Evolutionary conservation across 2,113 vertebrate genomes (phyloP).

Genomic region (Glareola pratincola): DNA sequence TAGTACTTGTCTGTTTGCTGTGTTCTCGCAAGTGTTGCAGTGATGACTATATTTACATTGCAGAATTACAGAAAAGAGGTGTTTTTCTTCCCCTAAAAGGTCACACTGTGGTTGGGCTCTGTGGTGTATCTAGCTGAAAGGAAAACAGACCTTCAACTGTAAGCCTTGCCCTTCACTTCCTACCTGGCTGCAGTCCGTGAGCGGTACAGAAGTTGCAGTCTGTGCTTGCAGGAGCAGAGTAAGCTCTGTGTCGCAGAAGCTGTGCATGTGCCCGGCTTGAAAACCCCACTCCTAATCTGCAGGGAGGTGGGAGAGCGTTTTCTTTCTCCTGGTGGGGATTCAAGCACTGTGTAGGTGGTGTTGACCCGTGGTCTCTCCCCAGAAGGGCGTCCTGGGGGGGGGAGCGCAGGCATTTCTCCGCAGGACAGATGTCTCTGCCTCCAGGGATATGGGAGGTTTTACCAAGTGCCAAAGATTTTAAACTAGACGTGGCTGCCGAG

Average conservation of each 20-base stretch:
- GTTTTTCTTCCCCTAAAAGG: slow-evolving; percentile 65
- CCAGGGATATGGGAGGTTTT: neutral
- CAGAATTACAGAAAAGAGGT: slow-evolving; percentile 69
- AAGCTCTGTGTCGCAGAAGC: slow-evolving; percentile 57
- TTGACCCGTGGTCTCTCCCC: neutral
- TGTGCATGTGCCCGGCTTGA: slow-evolving; percentile 62
- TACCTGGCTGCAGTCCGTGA: slow-evolving; percentile 18
- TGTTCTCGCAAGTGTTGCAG: slow-evolving; percentile 60
- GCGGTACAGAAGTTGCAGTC: slow-evolving; percentile 48
- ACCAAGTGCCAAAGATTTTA: neutral
- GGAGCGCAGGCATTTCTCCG: neutral
- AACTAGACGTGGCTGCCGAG: neutral
- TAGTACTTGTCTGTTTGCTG: slow-evolving; percentile 62
- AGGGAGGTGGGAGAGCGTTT: slow-evolving; percentile 50
- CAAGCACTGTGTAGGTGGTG: neutral
- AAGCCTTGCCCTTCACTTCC: slow-evolving; percentile 47
- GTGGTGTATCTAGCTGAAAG: slow-evolving; percentile 62
- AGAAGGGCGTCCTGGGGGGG: neutral
- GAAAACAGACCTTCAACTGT: slow-evolving; percentile 56
- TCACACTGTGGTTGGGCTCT: slow-evolving; percentile 66
- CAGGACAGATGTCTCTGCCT: neutral
- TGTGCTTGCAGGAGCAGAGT: slow-evolving; percentile 62
- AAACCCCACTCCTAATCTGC: slow-evolving; percentile 49
- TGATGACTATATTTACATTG: slow-evolving; percentile 67
- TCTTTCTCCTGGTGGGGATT: slow-evolving; percentile 59